phyloP scores from a whole-genome alignment of 2,797 vertebrate species.

The Acanthiza pusilla region DNA sequence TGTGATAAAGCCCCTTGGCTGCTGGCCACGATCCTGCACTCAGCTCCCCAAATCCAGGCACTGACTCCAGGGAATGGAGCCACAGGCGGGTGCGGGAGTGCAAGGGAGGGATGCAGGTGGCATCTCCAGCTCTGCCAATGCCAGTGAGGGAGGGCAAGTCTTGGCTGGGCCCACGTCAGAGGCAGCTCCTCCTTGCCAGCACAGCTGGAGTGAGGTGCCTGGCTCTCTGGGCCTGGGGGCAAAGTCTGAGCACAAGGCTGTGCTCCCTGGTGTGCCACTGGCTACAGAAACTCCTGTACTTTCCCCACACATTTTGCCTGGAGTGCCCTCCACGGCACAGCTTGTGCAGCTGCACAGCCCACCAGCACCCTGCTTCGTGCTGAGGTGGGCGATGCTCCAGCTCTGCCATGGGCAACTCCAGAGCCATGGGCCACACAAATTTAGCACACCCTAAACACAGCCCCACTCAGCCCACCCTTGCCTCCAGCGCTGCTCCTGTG shows the following conservation, averaged over 20 bases:
- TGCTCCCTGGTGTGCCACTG: rapidly evolving
- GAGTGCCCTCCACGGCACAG: neutral
- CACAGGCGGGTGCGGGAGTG: rapidly evolving
- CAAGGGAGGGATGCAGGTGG: constrained; percentile 7
- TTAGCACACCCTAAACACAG: neutral
- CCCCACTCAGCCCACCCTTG: neutral
- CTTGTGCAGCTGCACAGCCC: neutral
- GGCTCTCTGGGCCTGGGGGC: neutral
- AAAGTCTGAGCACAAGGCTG: neutral
- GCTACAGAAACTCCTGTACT: constrained; percentile 36
- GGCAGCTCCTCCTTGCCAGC: neutral
- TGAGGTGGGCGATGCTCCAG: rapidly evolving
- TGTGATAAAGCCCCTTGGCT: constrained; percentile 29
- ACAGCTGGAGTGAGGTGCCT: neutral
- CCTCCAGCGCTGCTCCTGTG: neutral
- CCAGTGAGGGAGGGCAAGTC: neutral
- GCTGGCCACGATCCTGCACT: constrained; percentile 24
- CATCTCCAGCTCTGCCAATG: neutral
- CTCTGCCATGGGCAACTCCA: rapidly evolving
- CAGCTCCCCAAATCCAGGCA: neutral
- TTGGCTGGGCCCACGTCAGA: neutral
- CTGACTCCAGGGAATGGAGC: neutral
- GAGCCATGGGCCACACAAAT: neutral
- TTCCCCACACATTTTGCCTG: neutral
- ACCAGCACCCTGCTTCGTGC: neutral